Evolutionary conservation across 2,113 vertebrate genomes (phyloP).

Genomic region (Gopherus flavomarginatus): DNA sequence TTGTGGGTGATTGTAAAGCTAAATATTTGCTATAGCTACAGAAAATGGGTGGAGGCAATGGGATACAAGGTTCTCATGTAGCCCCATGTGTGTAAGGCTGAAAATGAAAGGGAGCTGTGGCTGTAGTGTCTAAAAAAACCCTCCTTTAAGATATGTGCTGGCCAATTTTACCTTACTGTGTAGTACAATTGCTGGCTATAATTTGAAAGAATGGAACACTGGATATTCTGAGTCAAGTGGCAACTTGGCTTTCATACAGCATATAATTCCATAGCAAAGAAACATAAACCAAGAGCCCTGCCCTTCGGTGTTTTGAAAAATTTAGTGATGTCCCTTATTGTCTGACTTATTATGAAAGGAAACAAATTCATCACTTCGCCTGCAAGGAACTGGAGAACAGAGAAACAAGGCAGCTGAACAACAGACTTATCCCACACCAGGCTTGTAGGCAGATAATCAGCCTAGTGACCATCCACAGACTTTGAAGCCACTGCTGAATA

Average conservation of each 20-base stretch:
- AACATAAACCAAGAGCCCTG: constrained; percentile 6
- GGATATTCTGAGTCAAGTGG: not conserved
- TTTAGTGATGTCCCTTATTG: constrained; percentile 46
- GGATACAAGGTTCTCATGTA: not conserved
- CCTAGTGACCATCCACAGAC: constrained; percentile 34
- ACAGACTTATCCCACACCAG: constrained; percentile 20
- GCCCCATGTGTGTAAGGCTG: not conserved
- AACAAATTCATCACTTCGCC: constrained; percentile 21
- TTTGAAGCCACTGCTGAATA: not conserved
- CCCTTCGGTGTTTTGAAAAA: constrained; percentile 33
- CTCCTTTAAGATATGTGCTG: constrained; percentile 65
- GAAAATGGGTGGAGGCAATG: not conserved
- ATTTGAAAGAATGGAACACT: accelerated
- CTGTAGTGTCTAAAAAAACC: not conserved
- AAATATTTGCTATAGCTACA: not conserved
- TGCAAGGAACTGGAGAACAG: not conserved
- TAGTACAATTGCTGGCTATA: not conserved
- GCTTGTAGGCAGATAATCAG: constrained; percentile 36
- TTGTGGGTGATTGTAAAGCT: not conserved
- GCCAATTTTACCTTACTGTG: constrained; percentile 17
- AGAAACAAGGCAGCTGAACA: constrained; percentile 25
- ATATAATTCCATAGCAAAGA: constrained; percentile 22
- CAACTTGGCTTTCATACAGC: constrained; percentile 8
- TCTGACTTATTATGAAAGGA: constrained; percentile 45
- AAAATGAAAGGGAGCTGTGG: constrained; percentile 12